Evolutionary conservation across 2,888 invertebrate genomes (phyloP).

Genomic region (Platycnemis pennipes): DNA sequence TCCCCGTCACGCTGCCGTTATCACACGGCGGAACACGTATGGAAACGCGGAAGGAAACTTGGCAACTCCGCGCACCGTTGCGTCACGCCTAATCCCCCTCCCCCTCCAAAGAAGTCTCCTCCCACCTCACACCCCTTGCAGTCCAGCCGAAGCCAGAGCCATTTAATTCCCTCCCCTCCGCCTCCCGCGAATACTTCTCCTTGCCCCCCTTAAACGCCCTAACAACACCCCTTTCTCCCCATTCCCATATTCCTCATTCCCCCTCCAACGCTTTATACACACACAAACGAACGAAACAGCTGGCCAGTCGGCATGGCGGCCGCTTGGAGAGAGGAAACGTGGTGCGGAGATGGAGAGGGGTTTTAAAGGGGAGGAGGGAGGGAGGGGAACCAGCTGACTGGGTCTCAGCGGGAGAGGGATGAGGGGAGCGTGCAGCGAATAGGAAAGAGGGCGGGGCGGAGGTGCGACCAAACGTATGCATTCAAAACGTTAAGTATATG

Average conservation of each 20-base stretch:
- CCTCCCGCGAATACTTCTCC: background rate
- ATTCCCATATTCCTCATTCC: background rate
- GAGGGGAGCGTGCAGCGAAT: background rate
- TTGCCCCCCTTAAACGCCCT: no score
- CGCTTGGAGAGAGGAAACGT: background rate
- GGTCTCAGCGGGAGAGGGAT: background rate
- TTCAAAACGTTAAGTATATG: no score
- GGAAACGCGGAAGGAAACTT: background rate
- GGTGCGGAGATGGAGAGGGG: background rate
- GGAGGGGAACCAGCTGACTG: background rate
- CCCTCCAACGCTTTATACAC: background rate
- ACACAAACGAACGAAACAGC: background rate
- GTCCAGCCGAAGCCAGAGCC: background rate
- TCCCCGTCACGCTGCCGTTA: constrained; percentile 21
- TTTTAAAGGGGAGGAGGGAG: background rate
- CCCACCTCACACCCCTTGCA: no score
- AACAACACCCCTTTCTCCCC: no score
- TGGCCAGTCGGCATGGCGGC: constrained; percentile 6
- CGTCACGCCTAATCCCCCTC: constrained; percentile 17
- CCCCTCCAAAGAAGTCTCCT: background rate
- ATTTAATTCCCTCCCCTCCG: background rate
- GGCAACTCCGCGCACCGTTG: background rate
- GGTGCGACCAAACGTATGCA: no score
- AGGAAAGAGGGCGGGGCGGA: background rate
- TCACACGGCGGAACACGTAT: background rate